Conservation (phyloP, 2,113 vertebrate species). For the Callaeas wilsoni region DNA sequence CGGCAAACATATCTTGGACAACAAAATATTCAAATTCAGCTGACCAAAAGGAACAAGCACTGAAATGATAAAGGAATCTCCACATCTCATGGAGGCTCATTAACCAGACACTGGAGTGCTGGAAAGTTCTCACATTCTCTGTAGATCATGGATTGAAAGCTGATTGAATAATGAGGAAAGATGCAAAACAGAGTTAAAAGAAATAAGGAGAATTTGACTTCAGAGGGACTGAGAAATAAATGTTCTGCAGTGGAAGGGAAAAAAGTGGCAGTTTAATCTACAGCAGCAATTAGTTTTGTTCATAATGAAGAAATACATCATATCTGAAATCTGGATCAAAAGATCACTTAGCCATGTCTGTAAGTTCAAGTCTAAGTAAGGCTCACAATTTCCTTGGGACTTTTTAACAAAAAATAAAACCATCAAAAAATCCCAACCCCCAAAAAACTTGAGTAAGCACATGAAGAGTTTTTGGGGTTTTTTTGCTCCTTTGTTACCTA, state of each 20-base stretch:
- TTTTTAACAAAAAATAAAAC: background rate
- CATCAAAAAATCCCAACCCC: background rate
- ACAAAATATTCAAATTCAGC: background rate
- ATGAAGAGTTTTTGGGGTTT: accelerated
- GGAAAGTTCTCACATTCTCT: background rate
- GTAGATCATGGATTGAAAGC: background rate
- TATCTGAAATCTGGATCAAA: background rate
- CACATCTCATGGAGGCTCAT: background rate
- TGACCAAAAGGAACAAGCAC: background rate
- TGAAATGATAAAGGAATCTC: background rate
- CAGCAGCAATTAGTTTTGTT: background rate
- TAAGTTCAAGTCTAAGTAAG: background rate
- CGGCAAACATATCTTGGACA: background rate
- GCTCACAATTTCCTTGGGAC: background rate
- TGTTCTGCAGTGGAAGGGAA: background rate
- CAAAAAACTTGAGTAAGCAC: background rate
- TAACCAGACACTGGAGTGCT: background rate
- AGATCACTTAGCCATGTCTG: background rate
- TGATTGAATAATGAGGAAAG: background rate
- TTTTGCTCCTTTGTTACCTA: background rate
- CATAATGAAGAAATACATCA: background rate
- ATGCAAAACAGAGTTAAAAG: background rate
- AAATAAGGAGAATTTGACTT: background rate
- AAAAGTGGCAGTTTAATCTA: background rate
- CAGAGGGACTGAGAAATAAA: background rate